A percentile compares a stretch with the other conserved stretches of the same genome.
phyloP scores from a whole-genome alignment of 1,140 invertebrate species.

The Drosophila kikkawai region DNA sequence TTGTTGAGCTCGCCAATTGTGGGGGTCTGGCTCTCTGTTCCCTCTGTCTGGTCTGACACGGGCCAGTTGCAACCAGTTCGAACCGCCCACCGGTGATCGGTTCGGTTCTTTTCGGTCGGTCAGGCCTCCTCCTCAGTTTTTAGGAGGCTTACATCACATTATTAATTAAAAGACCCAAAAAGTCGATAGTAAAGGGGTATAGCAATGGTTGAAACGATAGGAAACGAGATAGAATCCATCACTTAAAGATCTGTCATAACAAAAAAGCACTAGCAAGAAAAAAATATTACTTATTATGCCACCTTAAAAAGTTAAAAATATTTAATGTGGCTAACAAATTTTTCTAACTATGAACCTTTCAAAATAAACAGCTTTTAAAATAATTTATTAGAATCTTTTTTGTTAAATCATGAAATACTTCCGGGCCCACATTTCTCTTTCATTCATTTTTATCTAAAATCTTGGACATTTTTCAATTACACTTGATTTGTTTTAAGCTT shows the following conservation, averaged over 20 bases:
- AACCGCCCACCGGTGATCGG: conserved; percentile 43
- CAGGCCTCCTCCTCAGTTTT: conserved; percentile 9
- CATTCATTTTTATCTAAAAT: neutral
- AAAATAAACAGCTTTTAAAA: neutral
- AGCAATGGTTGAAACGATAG: conserved; percentile 1
- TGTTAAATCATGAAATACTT: neutral
- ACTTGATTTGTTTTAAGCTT: neutral
- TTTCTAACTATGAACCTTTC: too few species aligned
- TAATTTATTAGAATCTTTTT: neutral
- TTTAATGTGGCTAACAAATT: too few species aligned
- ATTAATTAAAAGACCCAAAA: conserved; percentile 48
- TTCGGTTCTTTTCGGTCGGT: neutral
- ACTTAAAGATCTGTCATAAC: neutral
- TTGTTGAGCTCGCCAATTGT: conserved; percentile 38
- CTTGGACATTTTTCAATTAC: neutral
- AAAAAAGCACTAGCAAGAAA: neutral
- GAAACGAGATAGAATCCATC: neutral
- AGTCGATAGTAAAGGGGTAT: conserved; percentile 9
- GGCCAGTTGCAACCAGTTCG: conserved; percentile 63
- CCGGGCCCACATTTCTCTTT: neutral
- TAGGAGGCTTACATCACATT: conserved; percentile 61
- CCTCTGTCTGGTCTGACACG: neutral
- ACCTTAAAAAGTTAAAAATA: too few species aligned
- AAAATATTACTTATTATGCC: neutral
- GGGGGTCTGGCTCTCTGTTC: neutral